Evolutionary conservation across 2,113 vertebrate species (phyloP).

Genomic region (Emydura subglobosa): DNA sequence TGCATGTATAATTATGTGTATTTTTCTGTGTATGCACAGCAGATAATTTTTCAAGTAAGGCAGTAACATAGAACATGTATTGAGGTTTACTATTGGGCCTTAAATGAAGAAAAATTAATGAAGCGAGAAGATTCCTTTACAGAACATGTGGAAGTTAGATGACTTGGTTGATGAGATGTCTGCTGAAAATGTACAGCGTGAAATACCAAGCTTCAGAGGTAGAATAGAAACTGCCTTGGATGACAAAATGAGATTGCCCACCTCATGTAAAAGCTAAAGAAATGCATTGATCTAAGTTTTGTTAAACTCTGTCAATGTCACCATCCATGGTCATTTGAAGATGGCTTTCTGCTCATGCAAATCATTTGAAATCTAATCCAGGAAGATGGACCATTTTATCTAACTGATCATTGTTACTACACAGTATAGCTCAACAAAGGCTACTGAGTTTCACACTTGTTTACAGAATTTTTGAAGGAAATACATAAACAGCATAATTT

Average conservation of each 20-base stretch:
- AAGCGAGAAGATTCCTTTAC: neutral
- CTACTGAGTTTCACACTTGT: neutral
- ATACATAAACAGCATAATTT: neutral
- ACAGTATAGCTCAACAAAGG: neutral
- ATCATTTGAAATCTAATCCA: neutral
- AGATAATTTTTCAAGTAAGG: neutral
- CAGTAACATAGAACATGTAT: neutral
- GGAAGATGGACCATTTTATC: neutral
- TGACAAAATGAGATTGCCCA: neutral
- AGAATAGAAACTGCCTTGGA: neutral
- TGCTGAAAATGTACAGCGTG: neutral
- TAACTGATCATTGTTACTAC: neutral
- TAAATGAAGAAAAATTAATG: neutral
- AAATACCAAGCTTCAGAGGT: neutral
- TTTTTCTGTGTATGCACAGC: neutral
- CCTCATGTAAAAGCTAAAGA: neutral
- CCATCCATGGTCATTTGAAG: neutral
- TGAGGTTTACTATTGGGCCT: neutral
- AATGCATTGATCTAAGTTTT: neutral
- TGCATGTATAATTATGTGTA: neutral
- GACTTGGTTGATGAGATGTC: neutral
- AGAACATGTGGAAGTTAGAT: neutral
- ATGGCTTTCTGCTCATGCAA: conserved; percentile 2
- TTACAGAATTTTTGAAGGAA: neutral
- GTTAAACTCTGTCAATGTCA: neutral